Conservation (phyloP, 1,140 invertebrate species). For the Drosophila erecta region DNA sequence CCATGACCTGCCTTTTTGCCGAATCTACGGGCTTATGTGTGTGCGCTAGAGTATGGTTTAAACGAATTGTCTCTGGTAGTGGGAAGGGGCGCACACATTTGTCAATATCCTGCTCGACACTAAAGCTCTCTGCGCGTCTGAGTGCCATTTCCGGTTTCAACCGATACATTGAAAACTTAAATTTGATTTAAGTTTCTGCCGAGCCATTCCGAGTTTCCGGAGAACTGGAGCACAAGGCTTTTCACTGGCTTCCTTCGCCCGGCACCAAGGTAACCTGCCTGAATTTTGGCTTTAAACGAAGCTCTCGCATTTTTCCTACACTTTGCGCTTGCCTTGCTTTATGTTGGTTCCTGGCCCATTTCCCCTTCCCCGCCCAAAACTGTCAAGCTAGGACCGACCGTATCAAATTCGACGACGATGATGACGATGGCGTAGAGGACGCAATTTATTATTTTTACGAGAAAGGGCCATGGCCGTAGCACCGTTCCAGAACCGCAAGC, state of each 20-base stretch:
- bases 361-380: constrained; percentile 22
- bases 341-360: constrained; percentile 40
- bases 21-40: constrained; percentile 24
- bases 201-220: constrained; percentile 3
- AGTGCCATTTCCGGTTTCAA: constrained; percentile 60
- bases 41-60: constrained; percentile 6
- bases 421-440: constrained; percentile 38
- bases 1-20: constrained; percentile 41
- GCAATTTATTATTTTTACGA: constrained; percentile 82
- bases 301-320: constrained; percentile 64
- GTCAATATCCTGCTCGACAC: constrained; percentile 50
- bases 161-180: constrained; percentile 60
- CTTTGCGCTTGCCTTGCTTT: constrained; percentile 55
- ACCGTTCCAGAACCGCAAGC: constrained; percentile 28
- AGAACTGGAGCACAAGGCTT: constrained; percentile 39
- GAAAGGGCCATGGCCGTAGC: constrained; percentile 38
- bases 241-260: constrained; percentile 63
- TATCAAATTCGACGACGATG: constrained; percentile 74
- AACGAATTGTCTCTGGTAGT: constrained; percentile 17
- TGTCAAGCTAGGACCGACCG: constrained; percentile 46
- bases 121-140: constrained; percentile 32
- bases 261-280: constrained; percentile 22
- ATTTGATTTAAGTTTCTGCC: constrained; percentile 67
- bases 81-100: constrained; percentile 27
- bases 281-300: constrained; percentile 58